A percentile compares a stretch with the other conserved stretches of the same genome.
Evolutionary conservation across 2,888 invertebrate genomes (phyloP).

Genomic region (Operophtera brumata): DNA sequence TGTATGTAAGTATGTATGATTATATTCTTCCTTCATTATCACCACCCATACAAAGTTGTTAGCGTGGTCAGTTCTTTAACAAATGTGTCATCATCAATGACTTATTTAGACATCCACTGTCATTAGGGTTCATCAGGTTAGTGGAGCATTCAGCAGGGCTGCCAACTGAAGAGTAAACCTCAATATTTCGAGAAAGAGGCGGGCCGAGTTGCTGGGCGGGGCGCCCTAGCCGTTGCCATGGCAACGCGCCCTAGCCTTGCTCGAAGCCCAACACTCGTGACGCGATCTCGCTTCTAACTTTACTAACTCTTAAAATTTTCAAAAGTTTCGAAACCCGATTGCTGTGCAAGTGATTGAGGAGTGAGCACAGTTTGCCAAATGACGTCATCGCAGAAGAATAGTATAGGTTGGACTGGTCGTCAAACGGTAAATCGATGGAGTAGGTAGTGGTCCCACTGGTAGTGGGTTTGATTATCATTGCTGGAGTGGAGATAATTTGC

Average conservation of each 20-base stretch:
- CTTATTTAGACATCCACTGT: too few relatives aligned
- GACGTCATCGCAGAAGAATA: slow-evolving; percentile 15
- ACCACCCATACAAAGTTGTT: too few relatives aligned
- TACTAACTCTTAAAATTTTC: slow-evolving; percentile 28
- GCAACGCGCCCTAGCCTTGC: slow-evolving; percentile 61
- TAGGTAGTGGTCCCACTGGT: neutral
- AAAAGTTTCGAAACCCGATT: slow-evolving; percentile 14
- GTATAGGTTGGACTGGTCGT: neutral
- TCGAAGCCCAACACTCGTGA: slow-evolving; percentile 39
- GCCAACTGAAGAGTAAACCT: slow-evolving; percentile 56
- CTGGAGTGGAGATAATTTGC: neutral
- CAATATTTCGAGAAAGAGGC: slow-evolving; percentile 54
- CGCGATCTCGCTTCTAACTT: slow-evolving; percentile 32
- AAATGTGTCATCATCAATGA: too few relatives aligned
- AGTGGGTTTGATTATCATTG: neutral
- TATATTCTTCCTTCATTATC: too few relatives aligned
- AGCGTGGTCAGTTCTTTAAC: too few relatives aligned
- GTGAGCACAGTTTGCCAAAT: slow-evolving; percentile 5
- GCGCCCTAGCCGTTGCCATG: slow-evolving; percentile 67
- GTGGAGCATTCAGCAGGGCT: slow-evolving; percentile 54
- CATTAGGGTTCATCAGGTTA: neutral
- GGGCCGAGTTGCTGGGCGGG: slow-evolving; percentile 60
- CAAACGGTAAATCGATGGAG: slow-evolving; percentile 9
- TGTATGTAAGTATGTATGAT: too few relatives aligned
- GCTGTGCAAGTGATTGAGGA: slow-evolving; percentile 9